phyloP scores from a whole-genome alignment of 2,797 vertebrate genomes.

The Harpagifer antarcticus region DNA sequence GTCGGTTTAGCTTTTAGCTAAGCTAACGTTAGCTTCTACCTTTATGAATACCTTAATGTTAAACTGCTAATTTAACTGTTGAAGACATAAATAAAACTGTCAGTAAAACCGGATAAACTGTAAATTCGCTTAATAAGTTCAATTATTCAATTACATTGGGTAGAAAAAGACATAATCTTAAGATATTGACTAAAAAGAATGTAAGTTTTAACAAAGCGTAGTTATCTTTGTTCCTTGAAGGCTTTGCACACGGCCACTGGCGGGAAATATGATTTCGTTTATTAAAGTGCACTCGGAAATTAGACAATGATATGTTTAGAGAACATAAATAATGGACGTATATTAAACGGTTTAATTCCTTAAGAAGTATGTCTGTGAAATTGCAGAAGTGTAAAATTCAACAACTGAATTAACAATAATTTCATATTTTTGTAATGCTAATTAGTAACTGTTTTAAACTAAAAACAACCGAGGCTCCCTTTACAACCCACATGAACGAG shows the following conservation, averaged over 20 bases:
- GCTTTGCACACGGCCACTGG: conserved; percentile 4
- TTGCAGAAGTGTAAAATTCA: too few relatives aligned
- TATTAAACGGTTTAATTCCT: not conserved
- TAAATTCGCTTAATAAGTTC: not conserved
- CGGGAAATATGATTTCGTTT: conserved; percentile 38
- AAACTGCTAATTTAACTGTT: not conserved
- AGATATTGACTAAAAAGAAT: not conserved
- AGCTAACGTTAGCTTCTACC: not conserved
- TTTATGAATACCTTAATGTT: not conserved
- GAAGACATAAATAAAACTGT: not conserved
- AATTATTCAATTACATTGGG: not conserved
- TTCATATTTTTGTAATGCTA: not conserved
- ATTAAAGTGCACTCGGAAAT: conserved; percentile 41
- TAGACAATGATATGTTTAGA: rapidly evolving
- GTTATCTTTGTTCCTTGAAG: rapidly evolving
- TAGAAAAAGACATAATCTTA: rapidly evolving
- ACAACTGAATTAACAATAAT: not conserved
- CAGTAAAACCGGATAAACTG: not conserved
- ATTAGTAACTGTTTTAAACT: not conserved
- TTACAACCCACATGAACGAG: rapidly evolving
- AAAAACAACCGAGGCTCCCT: not conserved
- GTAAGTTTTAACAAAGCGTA: rapidly evolving
- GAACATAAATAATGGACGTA: rapidly evolving
- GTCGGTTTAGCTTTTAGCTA: not conserved
- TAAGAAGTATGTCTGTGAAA: not conserved